phyloP scores from a whole-genome alignment of 2,888 invertebrate species.

The Torymus texanus region DNA sequence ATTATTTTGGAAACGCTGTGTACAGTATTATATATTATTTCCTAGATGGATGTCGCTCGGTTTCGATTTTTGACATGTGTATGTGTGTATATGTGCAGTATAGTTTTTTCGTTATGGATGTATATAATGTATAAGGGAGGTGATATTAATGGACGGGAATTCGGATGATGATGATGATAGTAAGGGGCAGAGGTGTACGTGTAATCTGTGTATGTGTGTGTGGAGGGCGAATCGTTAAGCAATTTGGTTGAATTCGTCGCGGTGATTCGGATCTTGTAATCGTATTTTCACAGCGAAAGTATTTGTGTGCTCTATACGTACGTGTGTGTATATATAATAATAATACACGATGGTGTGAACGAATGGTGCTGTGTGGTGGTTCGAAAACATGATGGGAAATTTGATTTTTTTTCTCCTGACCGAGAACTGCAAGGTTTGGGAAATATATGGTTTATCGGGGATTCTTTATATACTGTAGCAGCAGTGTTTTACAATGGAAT shows the following conservation, averaged over 20 bases:
- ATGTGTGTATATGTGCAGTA: too few species aligned
- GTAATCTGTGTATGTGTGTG: not conserved
- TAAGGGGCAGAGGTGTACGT: not conserved
- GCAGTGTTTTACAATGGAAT: too few species aligned
- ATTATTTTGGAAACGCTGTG: not conserved
- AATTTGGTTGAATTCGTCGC: slow-evolving; percentile 28
- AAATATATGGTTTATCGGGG: too few species aligned
- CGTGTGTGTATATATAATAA: too few species aligned
- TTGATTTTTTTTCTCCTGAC: too few species aligned
- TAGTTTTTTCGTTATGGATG: too few species aligned
- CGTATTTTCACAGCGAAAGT: slow-evolving; percentile 36
- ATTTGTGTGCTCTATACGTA: slow-evolving; percentile 28
- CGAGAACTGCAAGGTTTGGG: too few species aligned
- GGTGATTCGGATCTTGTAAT: slow-evolving; percentile 50
- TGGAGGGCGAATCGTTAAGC: slow-evolving; percentile 2
- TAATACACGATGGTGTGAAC: too few species aligned
- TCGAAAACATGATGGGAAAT: too few species aligned
- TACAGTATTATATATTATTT: not conserved
- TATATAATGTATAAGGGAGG: not conserved
- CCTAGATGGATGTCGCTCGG: not conserved
- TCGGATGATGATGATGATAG: not conserved
- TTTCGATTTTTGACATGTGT: slow-evolving; percentile 14
- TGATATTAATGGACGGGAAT: slow-evolving; percentile 38
- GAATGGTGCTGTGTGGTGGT: too few species aligned
- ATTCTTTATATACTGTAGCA: too few species aligned